Evolutionary conservation across 2,797 vertebrate genomes (phyloP).

Genomic region (Pseudomugil tenellus): DNA sequence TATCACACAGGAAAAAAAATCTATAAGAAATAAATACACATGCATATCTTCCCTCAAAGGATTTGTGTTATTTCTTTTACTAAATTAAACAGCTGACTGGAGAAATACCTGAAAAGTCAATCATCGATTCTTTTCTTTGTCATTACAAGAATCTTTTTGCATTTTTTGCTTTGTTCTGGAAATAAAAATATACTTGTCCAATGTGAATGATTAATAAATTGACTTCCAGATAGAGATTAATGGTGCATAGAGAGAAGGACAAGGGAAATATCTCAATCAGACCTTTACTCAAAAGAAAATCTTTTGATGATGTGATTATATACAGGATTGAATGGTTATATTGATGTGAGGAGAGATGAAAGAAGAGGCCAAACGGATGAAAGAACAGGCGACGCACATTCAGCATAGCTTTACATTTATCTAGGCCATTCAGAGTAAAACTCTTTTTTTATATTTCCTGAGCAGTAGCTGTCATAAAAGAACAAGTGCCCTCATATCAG

Average conservation of each 20-base stretch:
- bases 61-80: constrained; percentile 90
- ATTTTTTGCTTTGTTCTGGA: constrained; percentile 57
- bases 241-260: constrained; percentile 74
- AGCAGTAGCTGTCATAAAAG: constrained; percentile 24
- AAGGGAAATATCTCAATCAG: constrained; percentile 76
- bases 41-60: constrained; percentile 85
- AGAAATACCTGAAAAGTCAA: constrained; percentile 87
- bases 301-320: constrained; percentile 78
- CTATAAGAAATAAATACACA: constrained; percentile 97
- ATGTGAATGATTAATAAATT: constrained; percentile 89
- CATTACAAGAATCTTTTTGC: constrained; percentile 84
- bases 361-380: constrained; percentile 64
- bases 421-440: constrained; percentile 36
- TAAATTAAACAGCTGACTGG: constrained; percentile 92
- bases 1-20: constrained; percentile 83
- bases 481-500: constrained; percentile 19
- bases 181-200: constrained; percentile 85
- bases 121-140: constrained; percentile 84
- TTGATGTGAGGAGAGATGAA: constrained; percentile 68
- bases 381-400: constrained; percentile 56
- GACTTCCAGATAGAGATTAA: constrained; percentile 87
- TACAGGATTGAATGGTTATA: constrained; percentile 63
- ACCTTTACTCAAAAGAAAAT: constrained; percentile 68
- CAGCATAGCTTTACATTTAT: constrained; percentile 62
- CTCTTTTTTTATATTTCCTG: constrained; percentile 30